Evolutionary conservation across 2,113 vertebrate species (phyloP).

Genomic region (Trematocara stigmaticum): DNA sequence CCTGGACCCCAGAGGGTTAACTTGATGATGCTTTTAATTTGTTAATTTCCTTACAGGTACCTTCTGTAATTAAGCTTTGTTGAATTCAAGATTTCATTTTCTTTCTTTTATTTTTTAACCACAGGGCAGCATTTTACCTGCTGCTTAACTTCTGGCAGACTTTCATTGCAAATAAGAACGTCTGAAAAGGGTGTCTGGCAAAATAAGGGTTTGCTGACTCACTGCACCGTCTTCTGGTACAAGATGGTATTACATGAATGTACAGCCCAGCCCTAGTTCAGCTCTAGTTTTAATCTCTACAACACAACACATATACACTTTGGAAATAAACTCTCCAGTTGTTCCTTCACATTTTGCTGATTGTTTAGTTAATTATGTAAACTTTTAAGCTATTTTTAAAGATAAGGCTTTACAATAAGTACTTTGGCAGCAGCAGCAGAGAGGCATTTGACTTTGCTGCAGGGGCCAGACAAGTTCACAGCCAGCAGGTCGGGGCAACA

Average conservation of each 20-base stretch:
- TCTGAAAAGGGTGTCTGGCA: not conserved
- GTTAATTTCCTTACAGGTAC: not conserved
- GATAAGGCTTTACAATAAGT: not conserved
- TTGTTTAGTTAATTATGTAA: not conserved
- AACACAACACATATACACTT: not conserved
- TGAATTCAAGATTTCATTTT: not conserved
- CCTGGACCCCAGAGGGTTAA: not conserved
- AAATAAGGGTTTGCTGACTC: not conserved
- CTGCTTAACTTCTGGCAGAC: not conserved
- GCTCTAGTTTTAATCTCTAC: not conserved
- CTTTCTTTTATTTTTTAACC: not conserved
- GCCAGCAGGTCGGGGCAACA: not conserved
- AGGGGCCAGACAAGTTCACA: conserved; percentile 22
- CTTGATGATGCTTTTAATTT: not conserved
- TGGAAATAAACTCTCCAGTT: not conserved
- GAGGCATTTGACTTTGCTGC: conserved; percentile 30
- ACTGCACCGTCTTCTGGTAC: not conserved
- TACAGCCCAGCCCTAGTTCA: not conserved
- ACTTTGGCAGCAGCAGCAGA: not conserved
- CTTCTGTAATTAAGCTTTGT: not conserved
- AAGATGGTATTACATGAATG: not conserved
- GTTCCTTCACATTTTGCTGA: not conserved
- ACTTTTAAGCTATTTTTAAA: not conserved
- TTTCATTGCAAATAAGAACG: not conserved
- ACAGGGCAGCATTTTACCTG: not conserved